Percentiles rank a stretch among this genome's conserved stretches.
Conservation (phyloP, 2,797 vertebrate species). For the Pygocentrus nattereri region DNA sequence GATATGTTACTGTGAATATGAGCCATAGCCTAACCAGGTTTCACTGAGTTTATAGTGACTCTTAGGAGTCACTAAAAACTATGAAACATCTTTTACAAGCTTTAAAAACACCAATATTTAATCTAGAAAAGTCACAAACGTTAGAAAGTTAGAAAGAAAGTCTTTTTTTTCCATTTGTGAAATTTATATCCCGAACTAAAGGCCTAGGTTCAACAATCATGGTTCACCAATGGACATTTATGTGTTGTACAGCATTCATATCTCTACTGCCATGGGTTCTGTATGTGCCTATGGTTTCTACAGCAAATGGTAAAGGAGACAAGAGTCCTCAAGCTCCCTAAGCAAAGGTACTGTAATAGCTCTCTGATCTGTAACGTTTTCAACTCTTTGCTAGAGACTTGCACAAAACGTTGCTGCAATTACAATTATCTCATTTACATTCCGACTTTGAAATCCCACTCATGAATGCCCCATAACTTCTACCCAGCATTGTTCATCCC, state of each 20-base stretch:
- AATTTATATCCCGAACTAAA: neutral
- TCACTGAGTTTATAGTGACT: neutral
- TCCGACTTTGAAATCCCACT: constrained; percentile 19
- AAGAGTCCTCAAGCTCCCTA: neutral
- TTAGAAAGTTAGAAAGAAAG: too few species aligned
- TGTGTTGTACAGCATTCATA: neutral
- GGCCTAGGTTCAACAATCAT: neutral
- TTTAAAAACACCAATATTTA: too few species aligned
- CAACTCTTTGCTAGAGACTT: neutral
- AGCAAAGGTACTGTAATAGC: neutral
- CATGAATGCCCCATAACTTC: constrained; percentile 12
- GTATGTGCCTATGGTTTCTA: neutral
- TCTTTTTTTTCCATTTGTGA: neutral
- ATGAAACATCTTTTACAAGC: too few species aligned
- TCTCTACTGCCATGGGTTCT: neutral
- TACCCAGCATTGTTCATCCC: constrained; percentile 29
- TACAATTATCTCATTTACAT: neutral
- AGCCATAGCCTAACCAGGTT: neutral
- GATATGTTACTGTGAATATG: neutral
- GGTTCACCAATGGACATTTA: neutral
- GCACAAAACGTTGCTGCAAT: neutral
- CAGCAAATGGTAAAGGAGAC: neutral
- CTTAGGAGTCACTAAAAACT: neutral
- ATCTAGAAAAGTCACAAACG: too few species aligned
- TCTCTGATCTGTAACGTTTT: neutral